Conservation (phyloP, 2,888 invertebrate species). For the Hirtodrosophila duncani region DNA sequence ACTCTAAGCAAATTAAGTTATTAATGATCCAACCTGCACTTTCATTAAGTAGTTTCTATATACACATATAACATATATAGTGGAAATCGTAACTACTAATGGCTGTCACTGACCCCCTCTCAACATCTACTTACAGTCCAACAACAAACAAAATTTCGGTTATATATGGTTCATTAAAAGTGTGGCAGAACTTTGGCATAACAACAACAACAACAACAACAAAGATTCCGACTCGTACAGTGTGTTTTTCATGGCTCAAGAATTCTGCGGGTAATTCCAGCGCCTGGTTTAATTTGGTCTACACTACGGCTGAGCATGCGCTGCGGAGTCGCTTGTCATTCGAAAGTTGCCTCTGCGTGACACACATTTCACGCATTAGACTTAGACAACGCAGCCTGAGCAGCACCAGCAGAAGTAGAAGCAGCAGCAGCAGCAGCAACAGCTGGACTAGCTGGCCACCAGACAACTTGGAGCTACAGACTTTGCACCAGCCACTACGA, state of each 20-base stretch:
- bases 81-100: no score
- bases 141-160: slow-evolving; percentile 29
- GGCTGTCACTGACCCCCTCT: neutral
- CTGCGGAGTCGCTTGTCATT: slow-evolving; percentile 62
- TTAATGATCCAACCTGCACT: slow-evolving; percentile 20
- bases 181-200: slow-evolving; percentile 61
- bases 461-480: slow-evolving; percentile 20
- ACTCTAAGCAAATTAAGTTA: slow-evolving; percentile 23
- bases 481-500: slow-evolving; percentile 10
- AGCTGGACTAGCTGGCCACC: slow-evolving; percentile 21
- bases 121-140: slow-evolving; percentile 34
- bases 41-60: no score
- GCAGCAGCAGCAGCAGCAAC: slow-evolving; percentile 19
- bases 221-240: slow-evolving; percentile 16
- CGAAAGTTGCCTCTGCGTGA: slow-evolving; percentile 71
- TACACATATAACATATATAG: no score
- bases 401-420: neutral
- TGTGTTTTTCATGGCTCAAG: slow-evolving; percentile 26
- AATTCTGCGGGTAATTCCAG: slow-evolving; percentile 64
- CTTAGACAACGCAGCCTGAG: slow-evolving; percentile 15
- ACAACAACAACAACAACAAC: slow-evolving; percentile 1
- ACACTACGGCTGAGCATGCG: slow-evolving; percentile 42
- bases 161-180: slow-evolving; percentile 57
- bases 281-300: slow-evolving; percentile 43
- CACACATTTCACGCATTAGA: slow-evolving; percentile 68